Evolutionary conservation across 1,140 invertebrate species (phyloP), one percentile per base, ranked within the genome.

Genomic region (Drosophila obscura): DNA sequence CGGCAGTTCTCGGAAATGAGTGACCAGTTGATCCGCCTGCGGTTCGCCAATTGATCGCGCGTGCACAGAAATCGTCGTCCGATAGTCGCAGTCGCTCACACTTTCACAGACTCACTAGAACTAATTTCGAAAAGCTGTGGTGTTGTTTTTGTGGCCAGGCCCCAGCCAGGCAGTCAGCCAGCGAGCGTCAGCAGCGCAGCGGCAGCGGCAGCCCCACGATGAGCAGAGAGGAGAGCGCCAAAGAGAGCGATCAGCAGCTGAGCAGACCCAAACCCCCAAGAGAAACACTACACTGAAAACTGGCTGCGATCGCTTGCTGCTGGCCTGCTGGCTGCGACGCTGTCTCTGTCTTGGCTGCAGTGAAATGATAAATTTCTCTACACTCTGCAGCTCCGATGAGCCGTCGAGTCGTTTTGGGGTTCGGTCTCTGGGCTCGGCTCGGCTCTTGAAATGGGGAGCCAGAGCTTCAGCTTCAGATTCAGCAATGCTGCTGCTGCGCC

Each of bases 81-180:
- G 80, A 82, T 83, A 79, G 80, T 83, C 57, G 46, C 58, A 73
- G 66, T 73, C 78, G 89, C 89, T 85, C 79, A 90, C 89, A 90
- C 89, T 90, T 90, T 90, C 89, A 88, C 89, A 90, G 88, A 90
- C 89, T 82, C 83, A 85, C 80, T 90, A 90, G 89, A 91, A 90
- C 89, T 91, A 91, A 90, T 89, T 89, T 90, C 79, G 77, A 84
- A 89, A 84, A 88, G 80, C 83, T 77, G 73, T 88, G 83, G 80
- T 87, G 83, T 87, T 87, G 83, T 87, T 87, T 87, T 87, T 87
- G 83, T 88, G 83, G 82, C 82, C 65, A 83, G 74, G 58, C 75
- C 77, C 65, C 71, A 49, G 80, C 43, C 26, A 59, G 65, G 35
- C 74, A 28, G 66, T 7, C 31, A 24, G 52, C 51, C 69, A 56